phyloP scores from a whole-genome alignment of 2,797 vertebrate genomes.

The Gallinago stenura region DNA sequence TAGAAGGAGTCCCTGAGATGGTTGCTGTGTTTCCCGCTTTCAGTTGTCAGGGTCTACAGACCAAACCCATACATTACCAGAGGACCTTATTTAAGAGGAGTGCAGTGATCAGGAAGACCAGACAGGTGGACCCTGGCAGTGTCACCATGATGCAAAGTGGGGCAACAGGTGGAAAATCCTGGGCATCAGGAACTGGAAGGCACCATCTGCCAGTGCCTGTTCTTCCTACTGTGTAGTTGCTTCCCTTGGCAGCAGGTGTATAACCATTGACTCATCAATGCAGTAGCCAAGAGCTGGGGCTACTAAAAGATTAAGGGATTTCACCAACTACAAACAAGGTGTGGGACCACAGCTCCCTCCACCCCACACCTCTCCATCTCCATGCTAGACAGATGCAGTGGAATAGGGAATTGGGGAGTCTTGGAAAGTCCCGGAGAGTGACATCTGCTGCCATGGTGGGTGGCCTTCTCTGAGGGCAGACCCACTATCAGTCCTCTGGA shows the following conservation, averaged over 20 bases:
- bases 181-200: background rate
- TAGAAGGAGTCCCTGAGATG: background rate
- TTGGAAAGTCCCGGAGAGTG: background rate
- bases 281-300: background rate
- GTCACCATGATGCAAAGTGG: accelerated
- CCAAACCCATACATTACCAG: background rate
- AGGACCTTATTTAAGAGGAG: background rate
- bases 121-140: background rate
- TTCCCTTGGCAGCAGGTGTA: background rate
- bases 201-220: accelerated
- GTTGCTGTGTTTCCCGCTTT: background rate
- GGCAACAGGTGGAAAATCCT: background rate
- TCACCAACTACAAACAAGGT: background rate
- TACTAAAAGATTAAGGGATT: background rate
- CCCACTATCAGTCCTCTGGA: background rate
- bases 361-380: background rate
- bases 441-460: background rate
- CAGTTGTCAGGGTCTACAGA: background rate
- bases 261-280: background rate
- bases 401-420: background rate
- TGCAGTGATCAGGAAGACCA: background rate
- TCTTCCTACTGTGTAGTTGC: background rate
- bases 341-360: accelerated
- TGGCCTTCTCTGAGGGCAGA: background rate
- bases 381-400: background rate